Base-by-base conservation (phyloP, 1,140 invertebrate species). In the Holotrichia oblita region DNA sequence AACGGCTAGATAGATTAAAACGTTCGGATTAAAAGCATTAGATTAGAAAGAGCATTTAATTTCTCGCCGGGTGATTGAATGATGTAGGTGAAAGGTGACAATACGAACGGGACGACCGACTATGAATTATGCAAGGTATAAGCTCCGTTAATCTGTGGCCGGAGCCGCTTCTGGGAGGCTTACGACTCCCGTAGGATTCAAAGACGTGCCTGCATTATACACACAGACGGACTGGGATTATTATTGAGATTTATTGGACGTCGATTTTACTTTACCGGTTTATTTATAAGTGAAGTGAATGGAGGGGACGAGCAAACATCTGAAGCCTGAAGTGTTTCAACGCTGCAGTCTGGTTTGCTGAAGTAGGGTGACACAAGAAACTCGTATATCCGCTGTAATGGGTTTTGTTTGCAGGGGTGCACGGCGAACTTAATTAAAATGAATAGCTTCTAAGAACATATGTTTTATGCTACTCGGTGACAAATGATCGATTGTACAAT, bases 51-150 rank as follows among this genome's bases (percentile, higher is more conserved):
- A 22, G 44, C 24, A 78, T 78, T 77, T 69, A 79, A 79, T 75
- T 74, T 76, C 61, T 55, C 48, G 73, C 73, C 34, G 20, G 77
- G 80, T 78, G 80, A 81, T 81, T 79, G 79, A 81, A 81, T 81
- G 79, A 81, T 81, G 77, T 75, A 78, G 80, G 80, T 80, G 79
- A 81, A 80, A 81, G 80, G 80, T 81, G 80, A 81, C 80, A 81
- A 81, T 81, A 76, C 74, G 79, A 64, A 77, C 72, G 22, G 73
- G 77, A 41, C 72, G 74, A 34, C 77, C 74, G 44, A 40, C 40
- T n/a, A 80, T 81, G 79, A 81, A 81, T 81, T 81, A 81, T 81
- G 80, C 80, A 81, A 73, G 79, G 79, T 78, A 79, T 81, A 81
- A 81, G 80, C 80, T 78, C 14, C 59, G 64, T 77, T 81, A 81